Evolutionary conservation across 1,140 invertebrate genomes (phyloP).

Genomic region (Elysia chlorotica): DNA sequence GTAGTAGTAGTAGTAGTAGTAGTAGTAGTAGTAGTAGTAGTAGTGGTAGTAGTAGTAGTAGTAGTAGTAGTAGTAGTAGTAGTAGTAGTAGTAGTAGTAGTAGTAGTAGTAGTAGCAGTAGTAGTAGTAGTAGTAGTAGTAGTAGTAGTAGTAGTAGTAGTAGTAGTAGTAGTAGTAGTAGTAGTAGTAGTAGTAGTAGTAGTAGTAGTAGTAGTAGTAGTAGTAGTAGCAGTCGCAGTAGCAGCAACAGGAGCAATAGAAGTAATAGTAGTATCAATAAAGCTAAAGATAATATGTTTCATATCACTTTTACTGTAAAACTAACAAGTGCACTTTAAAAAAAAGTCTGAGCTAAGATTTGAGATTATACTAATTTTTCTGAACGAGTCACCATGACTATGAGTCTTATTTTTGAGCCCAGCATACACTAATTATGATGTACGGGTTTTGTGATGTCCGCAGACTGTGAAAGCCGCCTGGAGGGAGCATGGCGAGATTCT

Average conservation of each 20-base stretch:
- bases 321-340: too few species aligned
- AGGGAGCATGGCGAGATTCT: too few species aligned
- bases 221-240: slow-evolving; percentile 15
- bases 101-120: slow-evolving; percentile 2
- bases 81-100: slow-evolving; percentile 12
- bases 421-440: too few species aligned
- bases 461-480: too few species aligned
- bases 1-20: slow-evolving; percentile 6
- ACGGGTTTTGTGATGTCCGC: too few species aligned
- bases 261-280: slow-evolving; percentile 4
- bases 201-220: slow-evolving; percentile 12
- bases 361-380: too few species aligned
- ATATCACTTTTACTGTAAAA: too few species aligned
- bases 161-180: slow-evolving; percentile 5
- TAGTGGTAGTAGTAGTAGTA: slow-evolving; percentile 1
- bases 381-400: too few species aligned
- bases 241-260: neutral
- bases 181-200: slow-evolving; percentile 11
- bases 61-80: slow-evolving; percentile 3
- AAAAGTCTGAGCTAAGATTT: too few species aligned
- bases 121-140: slow-evolving; percentile 4
- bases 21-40: slow-evolving; percentile 2
- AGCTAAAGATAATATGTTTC: neutral
- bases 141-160: slow-evolving; percentile 10
- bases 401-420: too few species aligned